Evolutionary conservation across 2,797 vertebrate genomes (phyloP).

Genomic region (Meda fulgida): DNA sequence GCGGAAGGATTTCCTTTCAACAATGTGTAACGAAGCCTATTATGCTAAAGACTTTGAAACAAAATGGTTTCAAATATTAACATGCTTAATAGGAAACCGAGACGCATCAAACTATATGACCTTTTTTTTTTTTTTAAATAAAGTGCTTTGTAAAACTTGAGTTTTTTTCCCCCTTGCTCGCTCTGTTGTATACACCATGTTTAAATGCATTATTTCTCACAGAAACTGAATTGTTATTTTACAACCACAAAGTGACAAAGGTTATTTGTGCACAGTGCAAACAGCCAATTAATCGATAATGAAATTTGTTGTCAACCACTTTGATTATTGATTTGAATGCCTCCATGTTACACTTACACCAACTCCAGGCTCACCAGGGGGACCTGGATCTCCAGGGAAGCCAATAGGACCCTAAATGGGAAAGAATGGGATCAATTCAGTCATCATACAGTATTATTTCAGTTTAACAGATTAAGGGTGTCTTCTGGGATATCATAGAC

Average conservation of each 20-base stretch:
- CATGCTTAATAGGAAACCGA: not conserved
- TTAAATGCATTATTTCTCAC: not conserved
- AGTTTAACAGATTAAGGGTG: slow-evolving; percentile 11
- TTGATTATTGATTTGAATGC: not conserved
- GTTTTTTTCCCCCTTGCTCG: not conserved
- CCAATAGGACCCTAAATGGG: slow-evolving; percentile 90
- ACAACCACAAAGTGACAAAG: not conserved
- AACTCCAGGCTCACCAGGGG: slow-evolving; percentile 93
- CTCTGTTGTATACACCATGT: not conserved
- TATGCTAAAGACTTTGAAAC: not conserved
- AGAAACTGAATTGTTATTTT: not conserved
- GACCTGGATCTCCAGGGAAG: slow-evolving; percentile 98
- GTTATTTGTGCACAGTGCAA: not conserved
- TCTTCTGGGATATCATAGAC: not conserved
- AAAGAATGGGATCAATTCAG: not conserved
- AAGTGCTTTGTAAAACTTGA: not conserved
- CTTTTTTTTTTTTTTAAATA: not conserved
- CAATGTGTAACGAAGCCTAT: not conserved
- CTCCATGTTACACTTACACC: slow-evolving; percentile 83
- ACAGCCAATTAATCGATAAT: not conserved
- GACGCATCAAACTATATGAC: too few relatives aligned
- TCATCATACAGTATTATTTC: not conserved
- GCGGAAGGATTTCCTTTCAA: not conserved
- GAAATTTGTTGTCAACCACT: not conserved
- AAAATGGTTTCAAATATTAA: not conserved